phyloP scores from a whole-genome alignment of 2,797 vertebrate species.

The Sebastes baramenuke region DNA sequence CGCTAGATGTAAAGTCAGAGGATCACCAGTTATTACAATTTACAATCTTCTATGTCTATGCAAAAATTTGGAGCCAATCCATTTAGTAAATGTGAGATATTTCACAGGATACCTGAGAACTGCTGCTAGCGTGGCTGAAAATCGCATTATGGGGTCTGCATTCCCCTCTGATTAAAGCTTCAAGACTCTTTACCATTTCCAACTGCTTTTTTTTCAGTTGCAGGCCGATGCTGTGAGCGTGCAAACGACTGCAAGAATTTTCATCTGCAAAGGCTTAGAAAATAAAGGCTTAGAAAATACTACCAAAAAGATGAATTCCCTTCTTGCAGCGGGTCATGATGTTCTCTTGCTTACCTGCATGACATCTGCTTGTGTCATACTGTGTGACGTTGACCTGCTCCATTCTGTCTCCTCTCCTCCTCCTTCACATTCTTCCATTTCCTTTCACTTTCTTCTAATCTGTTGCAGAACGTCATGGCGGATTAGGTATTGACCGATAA shows the following conservation, averaged over 20 bases:
- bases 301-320: neutral
- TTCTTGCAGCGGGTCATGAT: neutral
- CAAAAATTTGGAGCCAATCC: no score
- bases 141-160: neutral
- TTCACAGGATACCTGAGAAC: no score
- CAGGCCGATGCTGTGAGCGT: neutral
- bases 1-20: no score
- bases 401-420: neutral
- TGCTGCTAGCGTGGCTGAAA: no score
- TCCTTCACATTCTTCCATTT: neutral
- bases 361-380: neutral
- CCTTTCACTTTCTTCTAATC: neutral
- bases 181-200: neutral
- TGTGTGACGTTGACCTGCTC: slow-evolving; percentile 2
- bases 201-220: neutral
- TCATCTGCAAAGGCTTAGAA: neutral
- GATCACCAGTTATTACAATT: no score
- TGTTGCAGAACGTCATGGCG: neutral
- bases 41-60: no score
- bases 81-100: no score
- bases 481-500: neutral
- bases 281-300: neutral
- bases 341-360: neutral
- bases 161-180: neutral
- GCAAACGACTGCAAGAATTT: neutral